These are phyloP conservation scores for Cuniculus paca DNA, from an alignment of 2,797 vertebrate species.

Conservation along the genomic window DNA sequence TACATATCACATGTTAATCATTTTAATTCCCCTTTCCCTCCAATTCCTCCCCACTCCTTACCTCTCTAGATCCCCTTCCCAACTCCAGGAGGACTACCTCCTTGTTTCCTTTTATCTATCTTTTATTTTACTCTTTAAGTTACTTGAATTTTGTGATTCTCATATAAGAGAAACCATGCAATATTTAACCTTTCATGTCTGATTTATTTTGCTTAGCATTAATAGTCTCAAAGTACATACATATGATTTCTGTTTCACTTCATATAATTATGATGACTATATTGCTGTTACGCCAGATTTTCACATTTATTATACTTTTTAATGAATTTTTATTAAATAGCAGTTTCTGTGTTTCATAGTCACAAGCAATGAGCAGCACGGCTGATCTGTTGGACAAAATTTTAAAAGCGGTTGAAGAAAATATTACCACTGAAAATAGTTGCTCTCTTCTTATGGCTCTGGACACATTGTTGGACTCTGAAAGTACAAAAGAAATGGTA, in stretches of 20 bases:
- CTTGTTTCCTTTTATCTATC: neutral
- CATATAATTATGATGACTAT: neutral
- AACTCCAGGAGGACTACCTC: neutral
- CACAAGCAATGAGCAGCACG: conserved; percentile 92
- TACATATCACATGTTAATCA: neutral
- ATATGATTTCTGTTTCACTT: conserved; percentile 42
- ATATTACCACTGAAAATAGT: conserved; percentile 94
- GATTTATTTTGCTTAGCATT: neutral
- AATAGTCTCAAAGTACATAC: neutral
- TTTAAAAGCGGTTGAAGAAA: conserved; percentile 92
- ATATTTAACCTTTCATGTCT: neutral
- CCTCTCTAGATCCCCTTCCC: neutral
- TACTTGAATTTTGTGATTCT: neutral
- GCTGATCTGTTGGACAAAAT: conserved; percentile 94
- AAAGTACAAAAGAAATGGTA: conserved; percentile 89
- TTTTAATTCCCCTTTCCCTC: neutral
- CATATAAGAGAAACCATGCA: neutral
- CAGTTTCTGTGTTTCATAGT: conserved; percentile 87
- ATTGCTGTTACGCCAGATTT: neutral
- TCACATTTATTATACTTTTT: conserved; percentile 56
- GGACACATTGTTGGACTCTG: conserved; percentile 88
- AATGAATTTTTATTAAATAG: conserved; percentile 59
- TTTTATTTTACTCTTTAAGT: neutral
- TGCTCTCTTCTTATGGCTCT: conserved; percentile 93
- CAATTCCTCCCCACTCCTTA: neutral